Percentiles rank a stretch among this genome's conserved stretches.
phyloP scores from a whole-genome alignment of 1,140 invertebrate genomes.

The Drosophila sucinea region DNA sequence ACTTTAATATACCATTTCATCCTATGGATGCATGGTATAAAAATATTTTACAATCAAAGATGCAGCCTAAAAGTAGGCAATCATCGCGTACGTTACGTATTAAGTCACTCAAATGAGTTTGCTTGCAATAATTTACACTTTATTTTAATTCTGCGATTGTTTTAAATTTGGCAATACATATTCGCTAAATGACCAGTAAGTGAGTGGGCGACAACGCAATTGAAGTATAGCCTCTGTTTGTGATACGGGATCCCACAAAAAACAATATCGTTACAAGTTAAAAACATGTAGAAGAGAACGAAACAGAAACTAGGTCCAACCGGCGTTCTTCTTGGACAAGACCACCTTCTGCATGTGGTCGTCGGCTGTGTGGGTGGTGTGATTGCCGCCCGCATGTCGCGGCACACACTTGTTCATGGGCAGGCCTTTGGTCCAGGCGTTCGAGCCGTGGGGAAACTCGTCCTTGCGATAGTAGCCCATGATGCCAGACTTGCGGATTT shows the following conservation, averaged over 20 bases:
- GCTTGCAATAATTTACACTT: neutral
- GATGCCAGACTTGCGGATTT: conserved; percentile 73
- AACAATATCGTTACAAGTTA: neutral
- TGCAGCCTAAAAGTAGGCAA: too few species aligned
- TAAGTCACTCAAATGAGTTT: neutral
- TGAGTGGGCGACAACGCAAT: neutral
- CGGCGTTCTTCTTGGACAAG: conserved; percentile 56
- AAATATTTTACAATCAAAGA: too few species aligned
- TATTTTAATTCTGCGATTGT: neutral
- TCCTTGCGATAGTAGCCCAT: conserved; percentile 79
- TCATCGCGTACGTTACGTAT: too few species aligned
- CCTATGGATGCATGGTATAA: too few species aligned
- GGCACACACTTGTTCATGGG: conserved; percentile 86
- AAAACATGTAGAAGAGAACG: conserved; percentile 11
- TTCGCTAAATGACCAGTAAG: neutral
- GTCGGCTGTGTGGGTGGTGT: conserved; percentile 87
- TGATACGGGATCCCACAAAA: conserved; percentile 4
- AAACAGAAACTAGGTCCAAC: conserved; percentile 43
- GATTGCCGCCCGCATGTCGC: conserved; percentile 89
- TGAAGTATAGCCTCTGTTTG: neutral
- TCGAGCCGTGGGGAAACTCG: conserved; percentile 64
- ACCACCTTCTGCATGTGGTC: conserved; percentile 84
- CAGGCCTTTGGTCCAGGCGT: conserved; percentile 56
- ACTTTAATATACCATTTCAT: too few species aligned
- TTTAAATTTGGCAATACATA: conserved; percentile 19